Percentiles rank a stretch among this genome's conserved stretches.
These are phyloP conservation scores for Ricordea florida DNA, from an alignment of 92 coral and sea anemone species.

Conservation along the genomic window DNA sequence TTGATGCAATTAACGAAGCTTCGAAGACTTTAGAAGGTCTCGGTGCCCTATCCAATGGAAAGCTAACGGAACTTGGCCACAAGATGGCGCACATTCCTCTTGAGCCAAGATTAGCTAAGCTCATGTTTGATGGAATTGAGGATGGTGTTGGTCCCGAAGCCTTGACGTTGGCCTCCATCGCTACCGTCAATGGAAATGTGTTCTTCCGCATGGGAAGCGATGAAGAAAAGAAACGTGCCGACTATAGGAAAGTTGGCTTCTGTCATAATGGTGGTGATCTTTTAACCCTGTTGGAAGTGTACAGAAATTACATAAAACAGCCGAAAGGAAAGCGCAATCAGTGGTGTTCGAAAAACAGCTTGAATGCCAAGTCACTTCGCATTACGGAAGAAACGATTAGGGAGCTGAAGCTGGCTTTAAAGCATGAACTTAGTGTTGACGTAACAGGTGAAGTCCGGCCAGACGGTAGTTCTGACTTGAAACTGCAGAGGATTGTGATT, in stretches of 20 bases:
- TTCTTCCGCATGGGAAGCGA: conserved; percentile 94
- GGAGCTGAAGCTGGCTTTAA: conserved; percentile 73
- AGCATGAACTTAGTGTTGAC: conserved; percentile 37
- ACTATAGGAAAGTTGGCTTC: conserved; percentile 77
- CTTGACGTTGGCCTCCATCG: conserved; percentile 69
- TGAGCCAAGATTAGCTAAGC: conserved; percentile 88
- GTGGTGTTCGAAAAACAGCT: conserved; percentile 84
- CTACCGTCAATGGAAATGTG: conserved; percentile 80
- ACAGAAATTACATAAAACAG: conserved; percentile 54
- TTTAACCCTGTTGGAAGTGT: conserved; percentile 81
- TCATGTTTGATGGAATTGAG: conserved; percentile 78
- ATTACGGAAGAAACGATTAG: conserved; percentile 81
- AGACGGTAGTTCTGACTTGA: conserved; percentile 27
- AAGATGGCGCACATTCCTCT: conserved; percentile 83
- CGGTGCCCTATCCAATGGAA: conserved; percentile 75
- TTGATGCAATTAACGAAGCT: conserved; percentile 69
- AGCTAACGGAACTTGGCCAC: conserved; percentile 72
- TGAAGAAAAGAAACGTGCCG: conserved; percentile 83
- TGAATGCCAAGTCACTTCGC: conserved; percentile 93
- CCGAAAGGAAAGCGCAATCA: conserved; percentile 48
- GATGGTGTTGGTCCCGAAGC: conserved; percentile 81
- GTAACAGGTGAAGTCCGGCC: conserved; percentile 12
- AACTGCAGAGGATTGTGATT: conserved; percentile 71
- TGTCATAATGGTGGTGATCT: conserved; percentile 91
- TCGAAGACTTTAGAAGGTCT: conserved; percentile 58